Percentiles rank a stretch among this genome's conserved stretches.
These are phyloP conservation scores for Melanostoma scalare DNA, from an alignment of 2,888 invertebrate species.

Conservation along the genomic window DNA sequence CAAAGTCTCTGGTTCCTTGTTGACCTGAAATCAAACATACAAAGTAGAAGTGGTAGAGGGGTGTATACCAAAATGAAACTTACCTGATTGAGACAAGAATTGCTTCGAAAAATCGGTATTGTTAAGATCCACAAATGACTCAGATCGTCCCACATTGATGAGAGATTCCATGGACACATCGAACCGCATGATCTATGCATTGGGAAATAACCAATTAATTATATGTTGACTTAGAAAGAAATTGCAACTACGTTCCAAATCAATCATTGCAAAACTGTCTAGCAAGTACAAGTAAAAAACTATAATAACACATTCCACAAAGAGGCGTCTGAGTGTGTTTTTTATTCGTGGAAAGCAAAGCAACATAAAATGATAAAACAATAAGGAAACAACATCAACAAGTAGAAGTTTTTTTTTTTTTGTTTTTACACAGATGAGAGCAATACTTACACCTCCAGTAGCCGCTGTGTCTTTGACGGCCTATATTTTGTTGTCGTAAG, in stretches of 20 bases:
- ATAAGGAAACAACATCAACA: conserved; percentile 63
- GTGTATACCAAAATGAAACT: neutral
- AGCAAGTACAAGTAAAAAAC: conserved; percentile 43
- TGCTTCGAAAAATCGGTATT: conserved; percentile 83
- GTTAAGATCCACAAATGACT: conserved; percentile 92
- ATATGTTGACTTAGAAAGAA: neutral
- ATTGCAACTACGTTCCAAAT: conserved; percentile 62
- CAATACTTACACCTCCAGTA: conserved; percentile 86
- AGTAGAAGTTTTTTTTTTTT: conserved; percentile 33
- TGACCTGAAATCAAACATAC: conserved; percentile 74
- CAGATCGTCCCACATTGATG: conserved; percentile 89
- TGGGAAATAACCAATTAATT: neutral
- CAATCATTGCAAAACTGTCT: conserved; percentile 50
- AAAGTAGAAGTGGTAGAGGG: neutral
- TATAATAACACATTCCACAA: conserved; percentile 62
- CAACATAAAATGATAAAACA: conserved; percentile 44
- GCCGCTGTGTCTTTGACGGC: conserved; percentile 88
- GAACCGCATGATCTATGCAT: conserved; percentile 88
- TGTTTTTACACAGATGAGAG: conserved; percentile 61
- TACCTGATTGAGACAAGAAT: conserved; percentile 78
- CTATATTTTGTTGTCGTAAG: conserved; percentile 80
- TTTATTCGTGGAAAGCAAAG: conserved; percentile 46
- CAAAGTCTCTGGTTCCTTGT: conserved; percentile 77
- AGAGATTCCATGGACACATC: conserved; percentile 91
- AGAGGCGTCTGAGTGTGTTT: conserved; percentile 37